Conservation (phyloP, 2,888 invertebrate species). For the Caenorhabditis macrosperma region DNA sequence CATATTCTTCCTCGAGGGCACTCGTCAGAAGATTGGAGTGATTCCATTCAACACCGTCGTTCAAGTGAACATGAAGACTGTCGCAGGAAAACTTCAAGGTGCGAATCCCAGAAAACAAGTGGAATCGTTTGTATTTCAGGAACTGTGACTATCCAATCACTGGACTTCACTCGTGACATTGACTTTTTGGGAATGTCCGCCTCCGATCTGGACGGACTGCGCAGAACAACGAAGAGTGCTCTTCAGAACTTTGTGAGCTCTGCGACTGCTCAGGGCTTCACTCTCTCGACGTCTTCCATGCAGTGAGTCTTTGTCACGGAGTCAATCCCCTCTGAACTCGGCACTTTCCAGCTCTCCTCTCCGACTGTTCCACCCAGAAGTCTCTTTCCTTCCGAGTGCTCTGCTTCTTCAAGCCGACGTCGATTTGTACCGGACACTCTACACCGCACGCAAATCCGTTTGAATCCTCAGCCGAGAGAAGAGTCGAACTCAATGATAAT, state of each 20-base stretch:
- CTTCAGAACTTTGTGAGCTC: slow-evolving; percentile 68
- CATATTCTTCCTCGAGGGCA: slow-evolving; percentile 69
- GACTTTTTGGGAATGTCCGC: slow-evolving; percentile 66
- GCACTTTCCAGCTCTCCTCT: slow-evolving; percentile 64
- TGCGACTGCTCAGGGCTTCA: slow-evolving; percentile 63
- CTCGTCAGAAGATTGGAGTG: slow-evolving; percentile 68
- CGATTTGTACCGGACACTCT: slow-evolving; percentile 64
- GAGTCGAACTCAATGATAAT: not conserved
- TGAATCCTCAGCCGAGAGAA: not conserved
- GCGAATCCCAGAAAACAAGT: not conserved
- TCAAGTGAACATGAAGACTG: slow-evolving; percentile 51
- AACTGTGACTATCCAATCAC: slow-evolving; percentile 50
- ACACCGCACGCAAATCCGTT: slow-evolving; percentile 18
- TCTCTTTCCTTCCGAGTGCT: slow-evolving; percentile 59
- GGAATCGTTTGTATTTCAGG: slow-evolving; percentile 44
- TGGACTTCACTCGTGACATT: slow-evolving; percentile 62
- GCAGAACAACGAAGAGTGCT: slow-evolving; percentile 56
- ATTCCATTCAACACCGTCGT: slow-evolving; percentile 64
- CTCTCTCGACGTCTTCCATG: slow-evolving; percentile 61
- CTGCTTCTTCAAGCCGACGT: slow-evolving; percentile 70
- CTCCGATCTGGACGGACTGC: slow-evolving; percentile 67
- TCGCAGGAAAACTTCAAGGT: slow-evolving; percentile 58
- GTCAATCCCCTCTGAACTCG: too few species aligned
- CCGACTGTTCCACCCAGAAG: slow-evolving; percentile 62
- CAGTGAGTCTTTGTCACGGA: slow-evolving; percentile 39